Percentiles rank a stretch among this genome's conserved stretches.
phyloP scores from a whole-genome alignment of 2,888 invertebrate genomes.

The Magallana nippona region DNA sequence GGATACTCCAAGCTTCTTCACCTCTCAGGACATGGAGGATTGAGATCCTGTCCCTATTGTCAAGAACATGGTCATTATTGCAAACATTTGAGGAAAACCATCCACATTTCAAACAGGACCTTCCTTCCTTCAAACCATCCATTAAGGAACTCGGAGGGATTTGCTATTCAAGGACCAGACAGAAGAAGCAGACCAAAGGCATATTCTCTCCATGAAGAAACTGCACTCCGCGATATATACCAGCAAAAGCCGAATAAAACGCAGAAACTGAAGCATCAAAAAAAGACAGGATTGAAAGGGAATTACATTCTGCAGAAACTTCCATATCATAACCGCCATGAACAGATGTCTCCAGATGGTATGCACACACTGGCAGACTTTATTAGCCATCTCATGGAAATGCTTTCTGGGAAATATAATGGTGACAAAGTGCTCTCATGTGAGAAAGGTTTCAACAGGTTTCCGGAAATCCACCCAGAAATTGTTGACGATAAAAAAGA shows the following conservation, averaged over 20 bases:
- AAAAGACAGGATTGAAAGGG: conserved; percentile 34
- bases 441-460: conserved; percentile 6
- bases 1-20: conserved; percentile 36
- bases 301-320: conserved; percentile 18
- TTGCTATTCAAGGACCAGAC: background rate
- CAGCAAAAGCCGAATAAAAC: conserved; percentile 23
- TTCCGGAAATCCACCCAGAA: background rate
- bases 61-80: background rate
- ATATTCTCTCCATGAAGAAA: conserved; percentile 1
- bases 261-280: background rate
- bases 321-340: conserved; percentile 18
- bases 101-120: conserved; percentile 36
- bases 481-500: too few species aligned
- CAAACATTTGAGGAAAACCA: conserved; percentile 36
- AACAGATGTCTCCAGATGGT: conserved; percentile 40
- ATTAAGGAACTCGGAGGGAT: background rate
- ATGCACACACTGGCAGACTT: conserved; percentile 43
- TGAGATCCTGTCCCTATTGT: conserved; percentile 36
- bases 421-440: background rate
- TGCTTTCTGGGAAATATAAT: conserved; percentile 35
- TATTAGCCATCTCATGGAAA: conserved; percentile 32
- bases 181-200: conserved; percentile 5
- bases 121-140: conserved; percentile 15
- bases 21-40: conserved; percentile 25
- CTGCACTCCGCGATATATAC: background rate